Base-by-base conservation (phyloP, 2,888 invertebrate genomes). In the Pachycephus smyrnensis region DNA sequence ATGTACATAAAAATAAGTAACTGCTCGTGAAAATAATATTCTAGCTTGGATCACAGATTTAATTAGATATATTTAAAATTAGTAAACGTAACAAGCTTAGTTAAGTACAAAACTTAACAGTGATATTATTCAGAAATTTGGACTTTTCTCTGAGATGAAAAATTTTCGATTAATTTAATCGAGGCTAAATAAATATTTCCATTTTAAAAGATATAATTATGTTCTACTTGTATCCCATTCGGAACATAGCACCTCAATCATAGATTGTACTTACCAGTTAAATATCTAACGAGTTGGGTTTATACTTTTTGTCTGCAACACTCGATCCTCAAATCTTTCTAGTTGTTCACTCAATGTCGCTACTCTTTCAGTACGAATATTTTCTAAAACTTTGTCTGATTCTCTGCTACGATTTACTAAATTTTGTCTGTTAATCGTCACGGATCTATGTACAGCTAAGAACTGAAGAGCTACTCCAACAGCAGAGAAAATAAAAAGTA, bases 401-500 rank as follows among this genome's bases (percentile, higher is more conserved):
- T 55, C 55, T 9, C 9, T 55, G 0, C 94, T 94, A 81, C 91
- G 92, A 80, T 93, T 92, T 71, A 92, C 90, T 73, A 94, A 88
- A 77, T 90, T 88, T 6, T 92, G 90, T 37, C 93, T 92, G 81
- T 92, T 93, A 12, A 92, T 84, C 4, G 92, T 88, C 80, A 94
- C 92, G 11, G 95, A 93, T 84, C 93, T 92, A 84, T 93, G 94
- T 79, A 96, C 93, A 1, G 94, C 92, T 77, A 93, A 88, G 82
- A 94, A 91, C 87, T 96, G 95, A 74, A 95, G 80, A 12, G 93
- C 77, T n/a, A 94, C 92, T 2, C 95, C 95, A 73, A 95, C 68
- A 3, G 93, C 83, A 30, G 95, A 94, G 37, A 96, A 86, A 0
- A 93, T 88, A 23, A 94, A 82, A 80, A 95, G 93, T 33, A 94